Base-by-base conservation (phyloP, 2,888 invertebrate species). In the Nudaria mundana region DNA sequence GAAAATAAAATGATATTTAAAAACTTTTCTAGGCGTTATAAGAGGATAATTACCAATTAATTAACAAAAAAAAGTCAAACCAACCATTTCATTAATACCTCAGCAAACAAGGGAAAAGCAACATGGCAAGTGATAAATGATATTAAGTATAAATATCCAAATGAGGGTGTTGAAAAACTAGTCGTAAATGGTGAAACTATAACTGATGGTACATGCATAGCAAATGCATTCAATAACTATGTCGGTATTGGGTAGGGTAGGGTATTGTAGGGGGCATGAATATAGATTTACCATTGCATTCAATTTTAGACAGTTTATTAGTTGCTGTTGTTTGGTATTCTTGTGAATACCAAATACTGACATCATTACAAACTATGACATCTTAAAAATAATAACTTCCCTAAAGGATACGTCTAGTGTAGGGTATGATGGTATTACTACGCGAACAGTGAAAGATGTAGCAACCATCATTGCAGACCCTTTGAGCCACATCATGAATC, bases 41-140 rank as follows among this genome's bases (percentile, higher is more conserved):
- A 32, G 10, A 25, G 4, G 8, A 18, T 40, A n/a, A 40, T 34
- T 6, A 3, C n/a, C n/a, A n/a, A n/a, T n/a, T n/a, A 7, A 2
- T 29, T 28, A 20, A 36, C 30, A 1, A 20, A 35, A 43, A 42
- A 16, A 12, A 12, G 18, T 13, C 14, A 28, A 37, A 43, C 31
- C 12, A 26, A 10, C 6, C 7, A 30, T 24, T 10, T 6, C 5
- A 43, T 43, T 6, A 34, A 38, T 12, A 37, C 1, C 5, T n/a
- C 43, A 6, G 30, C 33, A 8, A 42, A 42, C 28, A 44, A 44
- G 28, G 24, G 20, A 2, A 39, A 36, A 24, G 31, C 39, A 10
- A 39, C 36, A 1, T 44, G 44, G 40, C 35, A 36, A 22, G 6
- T 40, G 12, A 40, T 31, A n/a, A 40, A 40, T 13, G 36, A 8